phyloP scores from a whole-genome alignment of 2,113 vertebrate species.

The Caloenas nicobarica region DNA sequence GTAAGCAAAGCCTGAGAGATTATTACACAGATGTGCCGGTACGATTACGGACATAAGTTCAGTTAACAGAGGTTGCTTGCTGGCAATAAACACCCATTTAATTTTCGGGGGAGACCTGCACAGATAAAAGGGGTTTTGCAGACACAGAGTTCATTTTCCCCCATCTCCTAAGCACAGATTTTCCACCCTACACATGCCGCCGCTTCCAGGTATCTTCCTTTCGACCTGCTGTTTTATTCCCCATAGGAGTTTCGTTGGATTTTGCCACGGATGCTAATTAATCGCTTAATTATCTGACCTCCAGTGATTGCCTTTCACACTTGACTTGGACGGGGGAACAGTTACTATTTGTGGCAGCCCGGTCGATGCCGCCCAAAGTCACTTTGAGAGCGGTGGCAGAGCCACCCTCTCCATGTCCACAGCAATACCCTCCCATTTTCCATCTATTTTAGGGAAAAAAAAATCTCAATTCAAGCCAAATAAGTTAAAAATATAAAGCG shows the following conservation, averaged over 20 bases:
- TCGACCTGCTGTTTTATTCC: neutral
- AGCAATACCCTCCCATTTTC: neutral
- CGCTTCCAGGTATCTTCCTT: neutral
- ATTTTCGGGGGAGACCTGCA: neutral
- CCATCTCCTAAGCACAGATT: neutral
- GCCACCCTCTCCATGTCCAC: neutral
- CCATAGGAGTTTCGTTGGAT: neutral
- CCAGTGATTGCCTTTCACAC: constrained; percentile 71
- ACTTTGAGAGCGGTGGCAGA: constrained; percentile 9
- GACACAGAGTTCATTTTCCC: neutral
- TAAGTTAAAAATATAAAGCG: accelerated
- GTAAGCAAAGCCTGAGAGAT: neutral
- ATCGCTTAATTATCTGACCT: constrained; percentile 51
- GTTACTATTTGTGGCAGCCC: constrained; percentile 31
- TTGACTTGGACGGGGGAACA: neutral
- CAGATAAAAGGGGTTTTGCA: neutral
- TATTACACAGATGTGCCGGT: neutral
- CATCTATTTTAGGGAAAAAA: neutral
- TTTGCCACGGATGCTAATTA: neutral
- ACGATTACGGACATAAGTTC: accelerated
- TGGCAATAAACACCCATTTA: neutral
- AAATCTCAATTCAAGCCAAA: neutral
- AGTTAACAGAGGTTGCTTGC: neutral
- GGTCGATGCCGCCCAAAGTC: constrained; percentile 69
- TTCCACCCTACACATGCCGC: accelerated